Conservation (phyloP, 2,888 invertebrate genomes). For the Eupithecia subfuscata region DNA sequence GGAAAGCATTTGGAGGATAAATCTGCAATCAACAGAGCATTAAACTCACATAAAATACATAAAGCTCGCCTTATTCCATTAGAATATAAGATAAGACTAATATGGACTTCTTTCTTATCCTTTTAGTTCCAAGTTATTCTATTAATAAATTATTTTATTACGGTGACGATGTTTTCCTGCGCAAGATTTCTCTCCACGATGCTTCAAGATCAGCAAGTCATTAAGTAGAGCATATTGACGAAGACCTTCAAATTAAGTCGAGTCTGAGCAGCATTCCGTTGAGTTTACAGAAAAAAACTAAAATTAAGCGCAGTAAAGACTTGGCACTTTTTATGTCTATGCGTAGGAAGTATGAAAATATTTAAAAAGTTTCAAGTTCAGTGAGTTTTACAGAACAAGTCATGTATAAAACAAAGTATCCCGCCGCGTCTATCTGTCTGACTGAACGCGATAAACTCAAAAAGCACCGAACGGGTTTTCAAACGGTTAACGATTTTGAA, state of each 20-base stretch:
- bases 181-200: neutral
- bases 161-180: neutral
- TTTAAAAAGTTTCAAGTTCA: neutral
- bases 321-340: neutral
- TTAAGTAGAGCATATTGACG: conserved; percentile 6
- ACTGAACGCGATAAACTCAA: no score
- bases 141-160: no score
- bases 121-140: no score
- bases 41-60: neutral
- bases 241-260: conserved; percentile 24
- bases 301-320: neutral
- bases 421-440: no score
- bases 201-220: neutral
- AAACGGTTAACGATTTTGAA: no score
- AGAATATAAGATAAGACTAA: no score
- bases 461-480: no score
- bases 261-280: conserved; percentile 26
- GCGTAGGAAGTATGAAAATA: neutral
- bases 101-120: no score
- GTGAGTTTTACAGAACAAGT: neutral
- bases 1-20: neutral
- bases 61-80: neutral
- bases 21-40: neutral
- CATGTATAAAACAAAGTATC: neutral
- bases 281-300: conserved; percentile 24